A percentile compares a stretch with the other conserved stretches of the same genome.
Evolutionary conservation across 2,113 vertebrate genomes (phyloP).

Genomic region (Tenrec ecaudatus): DNA sequence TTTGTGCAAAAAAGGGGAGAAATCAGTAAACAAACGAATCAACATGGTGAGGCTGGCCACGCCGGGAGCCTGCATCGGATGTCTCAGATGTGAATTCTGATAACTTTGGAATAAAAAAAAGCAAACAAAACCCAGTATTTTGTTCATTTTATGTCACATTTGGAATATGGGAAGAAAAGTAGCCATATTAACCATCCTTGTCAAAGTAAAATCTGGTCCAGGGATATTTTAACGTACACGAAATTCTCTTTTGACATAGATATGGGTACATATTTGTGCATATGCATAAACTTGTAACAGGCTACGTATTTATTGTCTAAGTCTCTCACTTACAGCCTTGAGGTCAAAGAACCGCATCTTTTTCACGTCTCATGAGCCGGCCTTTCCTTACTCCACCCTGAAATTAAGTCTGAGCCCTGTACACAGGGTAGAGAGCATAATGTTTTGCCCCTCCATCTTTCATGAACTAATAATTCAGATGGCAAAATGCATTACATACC

Average conservation of each 20-base stretch:
- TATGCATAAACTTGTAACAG: neutral
- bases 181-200: neutral
- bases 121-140: neutral
- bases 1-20: constrained; percentile 10
- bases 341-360: constrained; percentile 58
- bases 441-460: neutral
- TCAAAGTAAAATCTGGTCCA: neutral
- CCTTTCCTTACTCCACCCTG: constrained; percentile 6
- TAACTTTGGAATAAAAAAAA: neutral
- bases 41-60: neutral
- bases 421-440: neutral
- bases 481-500: constrained; percentile 24
- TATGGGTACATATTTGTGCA: neutral
- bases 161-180: neutral
- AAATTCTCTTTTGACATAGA: constrained; percentile 19
- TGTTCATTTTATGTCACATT: neutral
- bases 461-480: constrained; percentile 28
- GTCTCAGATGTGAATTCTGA: neutral
- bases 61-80: neutral
- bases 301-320: neutral
- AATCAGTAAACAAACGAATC: constrained; percentile 4
- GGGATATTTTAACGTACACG: neutral
- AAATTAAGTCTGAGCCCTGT: neutral
- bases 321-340: neutral
- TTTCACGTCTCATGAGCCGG: constrained; percentile 16